Evolutionary conservation across 53 echinoderm and acorn worm genomes (phyloP), one percentile per base, ranked within the genome.

Genomic region (Echinarachnius parma): DNA sequence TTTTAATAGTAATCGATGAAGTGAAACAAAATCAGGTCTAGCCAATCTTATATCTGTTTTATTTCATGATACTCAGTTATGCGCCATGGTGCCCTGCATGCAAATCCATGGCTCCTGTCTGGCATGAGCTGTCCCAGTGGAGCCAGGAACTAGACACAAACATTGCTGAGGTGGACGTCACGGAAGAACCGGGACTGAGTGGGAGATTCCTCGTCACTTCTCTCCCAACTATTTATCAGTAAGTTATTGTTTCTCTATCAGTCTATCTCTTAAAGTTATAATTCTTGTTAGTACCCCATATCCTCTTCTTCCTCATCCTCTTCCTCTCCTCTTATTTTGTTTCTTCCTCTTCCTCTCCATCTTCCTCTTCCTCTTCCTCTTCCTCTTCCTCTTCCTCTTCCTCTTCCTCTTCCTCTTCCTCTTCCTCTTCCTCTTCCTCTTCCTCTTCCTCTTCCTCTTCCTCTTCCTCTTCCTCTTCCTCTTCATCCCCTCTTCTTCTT

Each of bases 1-100:
- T n/a, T n/a, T n/a, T n/a, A n/a, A n/a, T n/a, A n/a, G n/a, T n/a
- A n/a, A n/a, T n/a, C n/a, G n/a, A n/a, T n/a, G n/a, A n/a, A n/a
- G n/a, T n/a, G n/a, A n/a, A n/a, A n/a, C n/a, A n/a, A n/a, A n/a
- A n/a, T n/a, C n/a, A n/a, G n/a, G n/a, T n/a, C n/a, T n/a, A n/a
- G n/a, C n/a, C n/a, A n/a, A n/a, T n/a, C n/a, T n/a, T n/a, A n/a
- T n/a, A n/a, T n/a, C n/a, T n/a, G n/a, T n/a, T n/a, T n/a, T n/a
- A n/a, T n/a, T n/a, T n/a, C n/a, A n/a, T n/a, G n/a, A n/a, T n/a
- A n/a, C n/a, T n/a, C n/a, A 98, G 98, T 60, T 98, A 98, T 92
- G 98, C 98, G 39, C 98, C 98, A 36, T 98, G 98, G 98, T 98
- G 98, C 63, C 98, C 91, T n/a, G 91, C 91, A 18, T 98, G 98